A percentile compares a stretch with the other conserved stretches of the same genome.
Evolutionary conservation across 1,140 invertebrate species (phyloP).

Genomic region (Lasioglossum baleicum): DNA sequence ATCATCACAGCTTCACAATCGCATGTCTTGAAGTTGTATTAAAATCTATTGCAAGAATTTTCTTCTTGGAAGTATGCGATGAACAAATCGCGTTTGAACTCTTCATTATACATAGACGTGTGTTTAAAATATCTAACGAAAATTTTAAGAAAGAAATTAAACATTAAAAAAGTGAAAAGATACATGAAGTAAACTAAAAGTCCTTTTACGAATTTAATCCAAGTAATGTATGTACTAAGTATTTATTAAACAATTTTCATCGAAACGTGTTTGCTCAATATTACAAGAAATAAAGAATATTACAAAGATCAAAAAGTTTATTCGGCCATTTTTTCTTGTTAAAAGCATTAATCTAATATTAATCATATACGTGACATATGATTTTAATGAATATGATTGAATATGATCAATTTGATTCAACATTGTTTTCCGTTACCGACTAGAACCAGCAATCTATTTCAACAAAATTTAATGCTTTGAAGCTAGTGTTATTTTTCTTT

Average conservation of each 20-base stretch:
- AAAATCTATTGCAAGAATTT: slow-evolving; percentile 5
- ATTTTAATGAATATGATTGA: no score
- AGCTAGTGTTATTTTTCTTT: slow-evolving; percentile 11
- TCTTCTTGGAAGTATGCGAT: neutral
- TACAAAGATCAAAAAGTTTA: slow-evolving; percentile 46
- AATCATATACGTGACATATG: slow-evolving; percentile 28
- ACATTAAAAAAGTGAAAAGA: no score
- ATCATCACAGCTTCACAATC: slow-evolving; percentile 11
- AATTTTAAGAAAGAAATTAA: slow-evolving; percentile 46
- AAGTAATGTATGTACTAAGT: neutral
- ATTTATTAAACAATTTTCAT: slow-evolving; percentile 11
- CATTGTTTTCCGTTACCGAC: slow-evolving; percentile 27
- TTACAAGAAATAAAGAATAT: neutral
- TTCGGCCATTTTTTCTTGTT: slow-evolving; percentile 31
- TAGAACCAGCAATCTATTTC: slow-evolving; percentile 36
- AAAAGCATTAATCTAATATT: slow-evolving; percentile 29
- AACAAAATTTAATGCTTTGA: slow-evolving; percentile 30
- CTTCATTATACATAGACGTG: slow-evolving; percentile 39
- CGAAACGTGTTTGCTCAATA: neutral
- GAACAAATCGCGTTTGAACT: slow-evolving; percentile 13
- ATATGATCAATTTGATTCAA: slow-evolving; percentile 40
- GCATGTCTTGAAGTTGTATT: slow-evolving; percentile 4
- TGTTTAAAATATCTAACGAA: slow-evolving; percentile 10
- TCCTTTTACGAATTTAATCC: neutral
- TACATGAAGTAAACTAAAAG: slow-evolving; percentile 34